Evolutionary conservation across 2,797 vertebrate genomes (phyloP).

Genomic region (Myiotriccus ornatus): DNA sequence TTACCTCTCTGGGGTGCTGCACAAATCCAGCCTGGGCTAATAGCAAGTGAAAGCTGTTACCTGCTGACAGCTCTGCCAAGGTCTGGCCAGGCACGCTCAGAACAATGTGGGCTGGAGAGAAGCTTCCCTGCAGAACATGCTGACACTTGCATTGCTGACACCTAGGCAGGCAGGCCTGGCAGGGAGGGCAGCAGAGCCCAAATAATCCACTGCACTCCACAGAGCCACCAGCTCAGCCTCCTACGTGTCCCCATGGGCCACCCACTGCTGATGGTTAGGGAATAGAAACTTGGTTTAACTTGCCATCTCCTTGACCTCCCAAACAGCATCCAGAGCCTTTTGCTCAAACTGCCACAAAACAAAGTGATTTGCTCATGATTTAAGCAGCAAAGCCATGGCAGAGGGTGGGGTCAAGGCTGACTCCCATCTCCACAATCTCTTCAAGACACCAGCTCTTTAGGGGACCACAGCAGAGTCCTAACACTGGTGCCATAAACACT

Average conservation of each 20-base stretch:
- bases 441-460: background rate
- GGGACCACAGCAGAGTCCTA: background rate
- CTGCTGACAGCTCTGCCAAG: background rate
- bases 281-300: background rate
- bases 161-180: background rate
- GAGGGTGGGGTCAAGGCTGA: background rate
- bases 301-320: background rate
- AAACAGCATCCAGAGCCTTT: fast-evolving
- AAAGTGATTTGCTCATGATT: fast-evolving
- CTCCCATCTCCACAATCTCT: background rate
- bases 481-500: background rate
- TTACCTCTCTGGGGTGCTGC: background rate
- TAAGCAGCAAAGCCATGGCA: background rate
- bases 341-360: background rate
- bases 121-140: background rate
- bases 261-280: fast-evolving
- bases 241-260: fast-evolving
- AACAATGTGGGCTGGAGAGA: fast-evolving
- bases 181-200: background rate
- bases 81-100: fast-evolving
- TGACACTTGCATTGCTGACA: background rate
- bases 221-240: background rate
- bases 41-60: background rate
- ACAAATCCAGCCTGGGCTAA: background rate
- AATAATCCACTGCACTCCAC: background rate